Evolutionary conservation across 2,797 vertebrate genomes (phyloP).

Genomic region (Prunella strophiata): DNA sequence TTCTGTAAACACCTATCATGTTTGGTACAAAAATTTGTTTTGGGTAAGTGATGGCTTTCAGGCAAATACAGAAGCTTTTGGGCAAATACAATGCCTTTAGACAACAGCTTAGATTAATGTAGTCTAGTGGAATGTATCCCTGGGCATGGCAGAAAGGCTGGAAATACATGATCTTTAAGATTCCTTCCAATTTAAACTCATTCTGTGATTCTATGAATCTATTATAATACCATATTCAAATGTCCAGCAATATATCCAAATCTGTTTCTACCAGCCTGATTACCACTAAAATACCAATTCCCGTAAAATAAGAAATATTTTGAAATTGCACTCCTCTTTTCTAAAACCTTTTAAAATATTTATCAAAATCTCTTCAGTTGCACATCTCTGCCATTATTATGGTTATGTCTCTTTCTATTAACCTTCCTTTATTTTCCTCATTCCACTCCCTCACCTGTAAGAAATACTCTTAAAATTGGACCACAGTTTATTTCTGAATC

Average conservation of each 20-base stretch:
- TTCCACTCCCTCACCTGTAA: not conserved
- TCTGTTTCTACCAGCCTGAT: not conserved
- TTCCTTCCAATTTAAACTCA: not conserved
- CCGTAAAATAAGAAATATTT: not conserved
- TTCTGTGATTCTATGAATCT: not conserved
- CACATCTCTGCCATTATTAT: not conserved
- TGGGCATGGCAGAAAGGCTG: not conserved
- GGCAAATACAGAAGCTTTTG: not conserved
- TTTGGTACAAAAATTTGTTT: not conserved
- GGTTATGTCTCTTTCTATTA: not conserved
- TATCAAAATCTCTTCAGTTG: not conserved
- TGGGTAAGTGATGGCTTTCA: not conserved
- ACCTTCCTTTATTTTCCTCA: not conserved
- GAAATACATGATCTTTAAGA: not conserved
- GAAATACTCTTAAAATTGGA: not conserved
- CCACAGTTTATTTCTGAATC: not conserved
- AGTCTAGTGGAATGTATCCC: not conserved
- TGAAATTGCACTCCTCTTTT: not conserved
- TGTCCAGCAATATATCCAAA: not conserved
- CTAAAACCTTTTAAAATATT: fast-evolving
- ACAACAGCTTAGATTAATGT: not conserved
- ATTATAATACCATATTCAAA: not conserved
- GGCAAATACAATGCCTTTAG: not conserved
- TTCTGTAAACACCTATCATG: not conserved
- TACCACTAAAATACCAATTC: not conserved